Evolutionary conservation across 2,797 vertebrate species (phyloP), one percentile per base, ranked within the genome.

Genomic region (Aulostomus chinensis): DNA sequence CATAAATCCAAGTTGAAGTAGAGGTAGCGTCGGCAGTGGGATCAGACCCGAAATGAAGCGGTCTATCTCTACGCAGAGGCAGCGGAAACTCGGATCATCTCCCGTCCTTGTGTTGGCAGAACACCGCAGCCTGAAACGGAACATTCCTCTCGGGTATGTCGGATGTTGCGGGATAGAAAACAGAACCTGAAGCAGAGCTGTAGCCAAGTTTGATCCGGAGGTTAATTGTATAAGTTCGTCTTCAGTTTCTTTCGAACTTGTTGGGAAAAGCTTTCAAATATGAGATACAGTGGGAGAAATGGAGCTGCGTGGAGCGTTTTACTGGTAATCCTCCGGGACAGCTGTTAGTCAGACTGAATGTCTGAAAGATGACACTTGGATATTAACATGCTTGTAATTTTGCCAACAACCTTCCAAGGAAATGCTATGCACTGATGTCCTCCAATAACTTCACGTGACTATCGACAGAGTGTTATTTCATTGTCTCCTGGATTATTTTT

Each of bases 361-460:
- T 67, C 57, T 80, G 88, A 85, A 85, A 90, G 81, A 77, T 78
- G 81, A 89, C 54, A 81, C 81, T 63, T 47, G 49, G 50, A 72
- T 74, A 53, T 66, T 72, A 68, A 62, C 79, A 64, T 72, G 60
- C 58, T 81, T 74, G 78, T 38, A 72, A 52, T 58, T 74, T 74
- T 81, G 72, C 78, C 85, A 82, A 55, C 70, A 69, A 61, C 73
- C 62, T 70, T 55, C 65, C 61, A 24, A 36, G 55, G 43, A 76
- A 68, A 73, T 50, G 65, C 71, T 35, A 32, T 55, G 43, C 72
- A 68, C 69, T 69, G 47, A 69, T 71, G 65, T 58, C 24, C 49
- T 46, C 24, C 33, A 75, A 73, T 25, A 35, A 16, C 18, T 43
- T 7, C 16, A n/a, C 25, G 32, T 16, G 5, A 2, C 15, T n/a